Evolutionary conservation across 2,113 vertebrate species (phyloP).

Genomic region (Bubalus kerabau): DNA sequence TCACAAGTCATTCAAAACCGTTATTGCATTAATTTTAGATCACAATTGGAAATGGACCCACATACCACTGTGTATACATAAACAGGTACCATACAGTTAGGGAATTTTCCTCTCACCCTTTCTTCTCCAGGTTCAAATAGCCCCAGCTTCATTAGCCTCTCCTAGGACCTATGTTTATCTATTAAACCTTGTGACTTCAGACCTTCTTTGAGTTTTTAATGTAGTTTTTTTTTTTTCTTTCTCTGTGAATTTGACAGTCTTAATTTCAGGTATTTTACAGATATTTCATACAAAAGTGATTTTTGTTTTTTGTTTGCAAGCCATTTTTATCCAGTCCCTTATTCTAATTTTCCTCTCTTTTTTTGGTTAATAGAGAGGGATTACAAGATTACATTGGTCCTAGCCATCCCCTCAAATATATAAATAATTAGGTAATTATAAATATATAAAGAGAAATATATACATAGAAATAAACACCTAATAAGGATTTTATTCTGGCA

Average conservation of each 20-base stretch:
- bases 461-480: background rate
- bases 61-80: background rate
- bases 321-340: background rate
- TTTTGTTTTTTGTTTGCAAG: background rate
- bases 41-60: background rate
- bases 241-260: background rate
- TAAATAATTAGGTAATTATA: background rate
- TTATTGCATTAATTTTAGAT: background rate
- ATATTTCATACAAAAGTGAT: background rate
- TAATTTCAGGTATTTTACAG: background rate
- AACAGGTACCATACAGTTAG: background rate
- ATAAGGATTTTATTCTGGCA: background rate
- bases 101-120: background rate
- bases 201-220: background rate
- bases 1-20: background rate
- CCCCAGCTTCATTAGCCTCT: background rate
- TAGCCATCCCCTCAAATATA: background rate
- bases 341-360: background rate
- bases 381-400: background rate
- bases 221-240: background rate
- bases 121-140: background rate
- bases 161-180: background rate
- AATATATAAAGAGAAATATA: background rate
- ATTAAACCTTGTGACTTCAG: background rate
- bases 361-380: background rate